These are phyloP conservation scores for Phyllopteryx taeniolatus DNA, from an alignment of 2,113 vertebrate genomes.

Conservation along the genomic window DNA sequence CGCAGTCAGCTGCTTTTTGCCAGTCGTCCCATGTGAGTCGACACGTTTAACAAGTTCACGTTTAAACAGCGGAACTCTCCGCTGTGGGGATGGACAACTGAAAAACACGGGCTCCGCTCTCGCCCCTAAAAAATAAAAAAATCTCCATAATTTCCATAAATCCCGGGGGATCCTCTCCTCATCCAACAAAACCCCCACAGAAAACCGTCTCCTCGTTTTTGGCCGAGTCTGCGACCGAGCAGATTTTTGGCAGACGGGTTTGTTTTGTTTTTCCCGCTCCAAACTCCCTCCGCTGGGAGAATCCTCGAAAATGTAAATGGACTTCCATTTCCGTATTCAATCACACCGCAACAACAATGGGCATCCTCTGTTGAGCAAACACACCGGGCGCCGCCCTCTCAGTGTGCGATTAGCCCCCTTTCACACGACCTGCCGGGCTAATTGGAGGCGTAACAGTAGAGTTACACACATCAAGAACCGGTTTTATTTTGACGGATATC, in stretches of 20 bases:
- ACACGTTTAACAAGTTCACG: background rate
- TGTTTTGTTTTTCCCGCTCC: background rate
- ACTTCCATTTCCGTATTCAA: background rate
- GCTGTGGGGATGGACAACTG: background rate
- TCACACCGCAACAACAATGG: background rate
- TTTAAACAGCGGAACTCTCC: background rate
- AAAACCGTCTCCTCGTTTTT: background rate
- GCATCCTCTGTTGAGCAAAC: background rate
- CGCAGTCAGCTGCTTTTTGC: background rate
- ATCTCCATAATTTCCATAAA: background rate
- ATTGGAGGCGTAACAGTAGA: too few relatives aligned
- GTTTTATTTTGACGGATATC: too few relatives aligned
- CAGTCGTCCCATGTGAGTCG: background rate
- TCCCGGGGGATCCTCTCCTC: background rate
- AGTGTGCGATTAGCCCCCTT: background rate
- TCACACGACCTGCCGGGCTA: background rate
- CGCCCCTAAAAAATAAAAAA: background rate
- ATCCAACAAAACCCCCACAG: background rate
- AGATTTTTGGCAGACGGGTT: conserved; percentile 8
- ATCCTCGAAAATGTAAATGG: background rate
- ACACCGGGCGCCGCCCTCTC: background rate
- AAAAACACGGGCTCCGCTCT: background rate
- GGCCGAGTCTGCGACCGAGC: background rate
- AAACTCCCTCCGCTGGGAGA: background rate
- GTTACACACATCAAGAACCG: too few relatives aligned